Evolutionary conservation across 2,113 vertebrate species (phyloP).

Genomic region (Cygnus buccinator): DNA sequence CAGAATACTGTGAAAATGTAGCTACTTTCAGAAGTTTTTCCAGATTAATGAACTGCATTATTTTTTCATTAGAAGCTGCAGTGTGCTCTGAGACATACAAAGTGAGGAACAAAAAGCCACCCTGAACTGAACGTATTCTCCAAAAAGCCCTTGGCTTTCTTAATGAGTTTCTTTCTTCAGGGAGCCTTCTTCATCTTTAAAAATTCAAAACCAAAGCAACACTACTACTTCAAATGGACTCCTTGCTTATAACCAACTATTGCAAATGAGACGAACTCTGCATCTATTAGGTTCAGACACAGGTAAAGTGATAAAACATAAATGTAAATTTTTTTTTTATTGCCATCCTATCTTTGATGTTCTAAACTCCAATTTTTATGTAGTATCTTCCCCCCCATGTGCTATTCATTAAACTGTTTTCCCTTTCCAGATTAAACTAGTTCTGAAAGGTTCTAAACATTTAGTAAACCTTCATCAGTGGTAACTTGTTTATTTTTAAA

Average conservation of each 20-base stretch:
- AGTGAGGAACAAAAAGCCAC: constrained; percentile 3
- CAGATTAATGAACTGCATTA: constrained; percentile 67
- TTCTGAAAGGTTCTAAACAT: not conserved
- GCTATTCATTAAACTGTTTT: not conserved
- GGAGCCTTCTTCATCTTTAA: constrained; percentile 20
- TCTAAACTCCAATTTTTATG: not conserved
- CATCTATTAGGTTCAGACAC: not conserved
- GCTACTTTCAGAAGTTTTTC: constrained; percentile 63
- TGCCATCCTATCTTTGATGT: not conserved
- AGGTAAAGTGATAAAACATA: not conserved
- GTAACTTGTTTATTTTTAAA: constrained; percentile 3
- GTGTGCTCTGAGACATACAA: constrained; percentile 11
- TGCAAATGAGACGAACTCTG: not conserved
- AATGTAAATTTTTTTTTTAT: not conserved
- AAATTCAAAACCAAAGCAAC: constrained; percentile 19
- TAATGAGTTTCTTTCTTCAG: constrained; percentile 49
- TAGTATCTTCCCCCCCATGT: too few species aligned
- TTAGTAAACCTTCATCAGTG: not conserved
- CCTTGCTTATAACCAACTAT: not conserved
- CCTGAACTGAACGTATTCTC: not conserved
- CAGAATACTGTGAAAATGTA: constrained; percentile 39
- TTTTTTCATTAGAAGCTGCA: constrained; percentile 67
- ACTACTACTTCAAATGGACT: not conserved
- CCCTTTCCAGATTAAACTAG: not conserved
- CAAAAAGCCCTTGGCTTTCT: constrained; percentile 29